Evolutionary conservation across 2,888 invertebrate genomes (phyloP), one percentile per base, ranked within the genome.

Genomic region (Oscheius onirici): DNA sequence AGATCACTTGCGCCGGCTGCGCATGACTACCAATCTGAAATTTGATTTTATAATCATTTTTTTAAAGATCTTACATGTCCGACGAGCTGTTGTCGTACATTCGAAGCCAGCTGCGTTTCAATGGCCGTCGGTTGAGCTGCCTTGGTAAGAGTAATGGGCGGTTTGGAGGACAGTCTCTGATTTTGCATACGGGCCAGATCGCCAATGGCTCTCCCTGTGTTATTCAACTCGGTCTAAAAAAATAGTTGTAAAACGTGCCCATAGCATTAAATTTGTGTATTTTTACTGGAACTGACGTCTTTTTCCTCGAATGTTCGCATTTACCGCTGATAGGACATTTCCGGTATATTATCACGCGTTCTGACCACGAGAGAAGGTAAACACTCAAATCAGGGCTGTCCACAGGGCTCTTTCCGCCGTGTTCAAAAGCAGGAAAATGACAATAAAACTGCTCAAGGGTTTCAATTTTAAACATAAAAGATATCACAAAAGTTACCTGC

Each of bases 171-270:
- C 11, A 86, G 77, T 2, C 86, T 74, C 24, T 69, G 40, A 40
- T 79, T 72, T 67, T 86, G 85, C 43, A 86, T 24, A 40, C 72
- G 58, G 10, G 75, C 72, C 54, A 86, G 67, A 69, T 86, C 83
- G 17, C 71, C 67, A 51, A 82, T 66, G n/a, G 73, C 75, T 44
- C 73, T 77, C 6, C 78, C 80, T 8, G 73, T 65, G 5, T 71
- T 49, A 44, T 81, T 65, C 26, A 81, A 65, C 55, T 77, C 73
- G 51, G 72, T 69, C 74, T 79, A 43, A 13, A 76, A 69, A 46
- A 46, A 26, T 11, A 46, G 8, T 13, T 40, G n/a, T n/a, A n/a
- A n/a, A n/a, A n/a, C n/a, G n/a, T n/a, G n/a, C n/a, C n/a, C n/a
- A n/a, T n/a, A n/a, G n/a, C n/a, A n/a, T n/a, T n/a, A n/a, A n/a